Percentiles rank a stretch among this genome's conserved stretches.
phyloP scores from a whole-genome alignment of 2,113 vertebrate species.

The Formicarius rufipectus region DNA sequence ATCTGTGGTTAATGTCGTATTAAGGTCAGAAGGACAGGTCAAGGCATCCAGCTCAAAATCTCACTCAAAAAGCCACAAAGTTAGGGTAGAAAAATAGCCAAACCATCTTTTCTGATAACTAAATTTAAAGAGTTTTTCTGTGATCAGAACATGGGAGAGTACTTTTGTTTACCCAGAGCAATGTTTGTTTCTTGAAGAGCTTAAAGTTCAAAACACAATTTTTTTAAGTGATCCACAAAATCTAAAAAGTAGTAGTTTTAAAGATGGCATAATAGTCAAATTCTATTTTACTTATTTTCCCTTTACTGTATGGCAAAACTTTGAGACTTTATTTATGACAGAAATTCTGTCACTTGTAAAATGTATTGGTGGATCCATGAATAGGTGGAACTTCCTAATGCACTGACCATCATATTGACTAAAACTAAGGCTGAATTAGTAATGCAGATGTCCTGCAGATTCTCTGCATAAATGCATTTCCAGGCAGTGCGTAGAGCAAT shows the following conservation, averaged over 20 bases:
- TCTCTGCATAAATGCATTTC: neutral
- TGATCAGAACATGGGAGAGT: neutral
- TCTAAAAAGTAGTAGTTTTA: neutral
- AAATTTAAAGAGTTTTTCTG: neutral
- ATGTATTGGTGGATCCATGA: neutral
- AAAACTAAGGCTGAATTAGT: neutral
- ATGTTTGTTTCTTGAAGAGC: neutral
- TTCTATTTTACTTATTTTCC: neutral
- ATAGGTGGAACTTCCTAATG: neutral
- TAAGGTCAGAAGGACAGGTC: neutral
- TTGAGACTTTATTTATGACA: neutral
- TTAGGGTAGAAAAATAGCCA: neutral
- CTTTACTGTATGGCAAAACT: neutral
- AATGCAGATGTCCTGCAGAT: neutral
- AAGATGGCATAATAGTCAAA: neutral
- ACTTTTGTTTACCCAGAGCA: neutral
- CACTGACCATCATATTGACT: fast-evolving
- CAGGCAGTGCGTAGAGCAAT: neutral
- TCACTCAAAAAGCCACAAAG: neutral
- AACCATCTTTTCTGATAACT: neutral
- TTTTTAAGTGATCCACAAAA: neutral
- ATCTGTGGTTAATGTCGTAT: neutral
- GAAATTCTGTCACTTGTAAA: neutral
- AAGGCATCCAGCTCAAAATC: neutral
- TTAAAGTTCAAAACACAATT: neutral